Evolutionary conservation across 92 coral and sea anemone genomes (phyloP), one percentile per base, ranked within the genome.

Genomic region (Paramuricea clavata): DNA sequence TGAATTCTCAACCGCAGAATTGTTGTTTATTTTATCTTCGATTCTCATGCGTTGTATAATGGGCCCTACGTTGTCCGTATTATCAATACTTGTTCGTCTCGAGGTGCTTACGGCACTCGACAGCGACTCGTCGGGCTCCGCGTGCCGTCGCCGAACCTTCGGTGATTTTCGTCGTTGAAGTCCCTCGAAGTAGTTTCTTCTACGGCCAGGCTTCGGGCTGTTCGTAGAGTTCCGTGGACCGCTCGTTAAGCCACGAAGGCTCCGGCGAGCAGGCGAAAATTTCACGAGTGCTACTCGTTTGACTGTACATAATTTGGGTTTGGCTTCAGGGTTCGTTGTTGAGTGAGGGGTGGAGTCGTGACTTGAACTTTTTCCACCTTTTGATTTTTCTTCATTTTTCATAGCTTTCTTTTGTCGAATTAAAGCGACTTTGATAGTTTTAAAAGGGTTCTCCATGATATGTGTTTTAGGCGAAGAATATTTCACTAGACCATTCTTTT

Each of bases 231-330:
- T 59, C 8, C 84, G 84, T 32, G 84, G 34, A 79, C 72, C 6
- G 54, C 71, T 54, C 72, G 35, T 0, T n/a, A 60, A 12, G 3
- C 73, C 73, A 26, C 84, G 84, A 26, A 79, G 65, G 27, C 84
- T 79, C 28, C 84, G 84, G 0, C 72, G 84, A 19, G 73, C 84
- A 12, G 84, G 84, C 70, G 84, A 57, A 22, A 79, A 26, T 31
- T 79, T 79, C 12, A 79, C 84, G 73, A 79, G 84, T 15, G 84
- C 84, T 3, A 79, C 84, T 60, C 84, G 84, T 59, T 61, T 79
- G 33, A 79, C 56, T 22, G 72, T 26, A 27, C 84, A 79, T 34
- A 79, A 23, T 41, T 76, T 76, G 41, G 41, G 82, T 76, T 76
- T 76, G 1, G 82, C 22, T 2, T 50, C 82, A 11, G 23, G 2